Percentiles rank a stretch among this genome's conserved stretches.
Evolutionary conservation across 2,113 vertebrate species (phyloP).

Genomic region (Dicentrarchus labrax): DNA sequence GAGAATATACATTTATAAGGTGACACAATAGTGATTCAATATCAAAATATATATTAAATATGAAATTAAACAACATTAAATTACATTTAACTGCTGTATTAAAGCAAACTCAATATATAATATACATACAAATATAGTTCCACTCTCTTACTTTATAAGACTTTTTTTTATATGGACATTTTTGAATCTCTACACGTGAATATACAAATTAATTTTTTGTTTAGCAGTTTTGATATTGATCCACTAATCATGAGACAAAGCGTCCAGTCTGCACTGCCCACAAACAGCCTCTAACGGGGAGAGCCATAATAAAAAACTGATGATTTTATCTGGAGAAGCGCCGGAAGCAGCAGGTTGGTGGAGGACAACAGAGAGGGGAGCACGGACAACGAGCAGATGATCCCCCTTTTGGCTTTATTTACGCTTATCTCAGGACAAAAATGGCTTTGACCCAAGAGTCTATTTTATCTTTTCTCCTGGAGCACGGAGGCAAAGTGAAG

Average conservation of each 20-base stretch:
- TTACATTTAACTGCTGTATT: too few species aligned
- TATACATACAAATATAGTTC: background rate
- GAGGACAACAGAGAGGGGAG: slow-evolving; percentile 35
- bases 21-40: background rate
- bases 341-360: slow-evolving; percentile 85
- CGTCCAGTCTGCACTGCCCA: background rate
- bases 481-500: slow-evolving; percentile 88
- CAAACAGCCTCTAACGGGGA: background rate
- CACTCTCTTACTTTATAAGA: background rate
- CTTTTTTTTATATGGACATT: background rate
- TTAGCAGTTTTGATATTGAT: background rate
- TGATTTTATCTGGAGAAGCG: slow-evolving; percentile 40
- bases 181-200: background rate
- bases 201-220: too few species aligned
- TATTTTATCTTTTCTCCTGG: slow-evolving; percentile 87
- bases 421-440: background rate
- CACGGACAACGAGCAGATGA: slow-evolving; percentile 9
- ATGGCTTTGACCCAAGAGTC: slow-evolving; percentile 87
- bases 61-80: too few species aligned
- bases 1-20: background rate
- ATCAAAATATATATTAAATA: background rate
- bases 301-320: background rate
- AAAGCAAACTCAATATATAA: background rate
- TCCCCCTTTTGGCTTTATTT: background rate
- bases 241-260: background rate